Percentiles rank a stretch among this genome's conserved stretches.
Evolutionary conservation across 2,888 invertebrate genomes (phyloP).

Genomic region (Thereva nobilitata): DNA sequence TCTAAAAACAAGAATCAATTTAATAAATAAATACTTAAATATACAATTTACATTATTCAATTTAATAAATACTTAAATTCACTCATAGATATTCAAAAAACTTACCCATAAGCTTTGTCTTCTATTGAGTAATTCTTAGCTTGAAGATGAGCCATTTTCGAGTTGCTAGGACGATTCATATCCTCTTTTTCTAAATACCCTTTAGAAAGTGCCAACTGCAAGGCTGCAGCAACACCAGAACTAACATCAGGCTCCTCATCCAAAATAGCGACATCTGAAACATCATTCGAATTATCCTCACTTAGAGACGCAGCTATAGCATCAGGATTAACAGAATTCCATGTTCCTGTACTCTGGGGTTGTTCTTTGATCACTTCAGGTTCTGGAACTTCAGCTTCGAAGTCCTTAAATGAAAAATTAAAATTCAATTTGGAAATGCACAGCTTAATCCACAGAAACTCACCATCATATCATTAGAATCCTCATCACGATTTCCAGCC

Average conservation of each 20-base stretch:
- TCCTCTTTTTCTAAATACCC: slow-evolving; percentile 88
- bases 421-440: not conserved
- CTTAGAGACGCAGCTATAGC: slow-evolving; percentile 57
- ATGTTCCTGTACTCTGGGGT: slow-evolving; percentile 69
- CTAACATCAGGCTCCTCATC: slow-evolving; percentile 93
- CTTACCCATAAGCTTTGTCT: slow-evolving; percentile 72
- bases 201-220: slow-evolving; percentile 89
- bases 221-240: slow-evolving; percentile 88
- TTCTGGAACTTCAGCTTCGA: slow-evolving; percentile 51
- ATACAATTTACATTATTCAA: not conserved
- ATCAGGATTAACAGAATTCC: slow-evolving; percentile 79
- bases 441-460: slow-evolving; percentile 44
- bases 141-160: slow-evolving; percentile 73
- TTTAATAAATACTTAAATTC: slow-evolving; percentile 37
- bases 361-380: slow-evolving; percentile 57
- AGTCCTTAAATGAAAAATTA: slow-evolving; percentile 49
- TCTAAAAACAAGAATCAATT: slow-evolving; percentile 52
- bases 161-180: slow-evolving; percentile 71
- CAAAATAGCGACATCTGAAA: slow-evolving; percentile 61
- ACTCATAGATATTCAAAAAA: slow-evolving; percentile 28
- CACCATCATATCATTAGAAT: slow-evolving; percentile 65
- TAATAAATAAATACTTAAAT: slow-evolving; percentile 26
- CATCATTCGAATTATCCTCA: slow-evolving; percentile 57
- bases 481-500: slow-evolving; percentile 86
- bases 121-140: slow-evolving; percentile 81